These are phyloP conservation scores for Colius striatus DNA, from an alignment of 2,113 vertebrate genomes.

Conservation along the genomic window DNA sequence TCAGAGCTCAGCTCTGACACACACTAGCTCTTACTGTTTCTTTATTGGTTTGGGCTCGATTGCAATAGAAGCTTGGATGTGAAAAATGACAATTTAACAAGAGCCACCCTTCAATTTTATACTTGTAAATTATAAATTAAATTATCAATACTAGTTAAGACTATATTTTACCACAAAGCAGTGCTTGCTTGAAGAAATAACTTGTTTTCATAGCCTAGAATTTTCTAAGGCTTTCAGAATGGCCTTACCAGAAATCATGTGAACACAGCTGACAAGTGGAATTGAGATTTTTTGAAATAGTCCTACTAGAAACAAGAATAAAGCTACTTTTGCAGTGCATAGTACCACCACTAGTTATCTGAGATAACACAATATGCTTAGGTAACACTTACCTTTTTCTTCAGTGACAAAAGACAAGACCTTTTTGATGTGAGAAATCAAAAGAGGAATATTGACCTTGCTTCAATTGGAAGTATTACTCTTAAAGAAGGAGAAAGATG, in stretches of 20 bases:
- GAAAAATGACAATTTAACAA: neutral
- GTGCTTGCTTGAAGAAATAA: neutral
- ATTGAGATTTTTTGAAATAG: neutral
- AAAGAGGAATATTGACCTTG: neutral
- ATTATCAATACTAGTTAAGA: neutral
- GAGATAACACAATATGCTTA: neutral
- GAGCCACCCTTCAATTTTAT: neutral
- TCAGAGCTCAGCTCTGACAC: neutral
- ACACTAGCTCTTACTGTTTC: neutral
- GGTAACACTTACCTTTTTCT: neutral
- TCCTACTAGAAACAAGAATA: neutral
- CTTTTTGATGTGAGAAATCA: neutral
- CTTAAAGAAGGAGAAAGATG: neutral
- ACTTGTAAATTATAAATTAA: neutral
- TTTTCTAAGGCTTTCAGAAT: neutral
- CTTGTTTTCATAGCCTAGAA: neutral
- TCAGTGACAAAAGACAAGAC: neutral
- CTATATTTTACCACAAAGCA: neutral
- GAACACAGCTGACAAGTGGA: neutral
- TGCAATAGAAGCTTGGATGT: neutral
- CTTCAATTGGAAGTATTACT: accelerated
- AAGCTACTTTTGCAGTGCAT: neutral
- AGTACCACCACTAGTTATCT: neutral
- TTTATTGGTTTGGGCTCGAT: neutral
- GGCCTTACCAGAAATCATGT: neutral